Conservation (phyloP, 2,113 vertebrate species). For the Oophaga pumilio region DNA sequence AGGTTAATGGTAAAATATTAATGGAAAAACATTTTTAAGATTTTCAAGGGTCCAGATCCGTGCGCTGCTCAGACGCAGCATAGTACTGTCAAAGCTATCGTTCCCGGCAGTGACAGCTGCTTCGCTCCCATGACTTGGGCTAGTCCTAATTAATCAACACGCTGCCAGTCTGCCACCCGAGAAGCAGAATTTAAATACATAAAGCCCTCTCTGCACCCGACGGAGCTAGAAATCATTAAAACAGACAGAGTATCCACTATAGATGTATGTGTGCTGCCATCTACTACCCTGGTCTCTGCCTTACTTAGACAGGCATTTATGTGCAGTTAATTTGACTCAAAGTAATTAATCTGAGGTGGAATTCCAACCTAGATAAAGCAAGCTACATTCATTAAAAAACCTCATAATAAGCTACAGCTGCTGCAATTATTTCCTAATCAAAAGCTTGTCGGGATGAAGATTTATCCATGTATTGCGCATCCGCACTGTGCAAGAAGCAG, state of each 20-base stretch:
- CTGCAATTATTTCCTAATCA: slow-evolving; percentile 30
- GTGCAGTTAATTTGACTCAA: slow-evolving; percentile 56
- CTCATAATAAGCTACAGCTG: not conserved
- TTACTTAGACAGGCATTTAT: slow-evolving; percentile 48
- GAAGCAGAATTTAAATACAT: slow-evolving; percentile 22
- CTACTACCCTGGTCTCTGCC: not conserved
- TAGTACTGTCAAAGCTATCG: not conserved
- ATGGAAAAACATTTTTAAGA: not conserved
- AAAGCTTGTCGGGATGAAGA: not conserved
- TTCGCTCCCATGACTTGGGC: not conserved
- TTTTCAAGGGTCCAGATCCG: not conserved
- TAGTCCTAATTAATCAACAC: slow-evolving; percentile 21
- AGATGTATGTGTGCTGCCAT: not conserved
- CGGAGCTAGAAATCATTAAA: slow-evolving; percentile 27
- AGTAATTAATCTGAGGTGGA: slow-evolving; percentile 49
- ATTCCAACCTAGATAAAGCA: slow-evolving; percentile 49
- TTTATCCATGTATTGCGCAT: slow-evolving; percentile 14
- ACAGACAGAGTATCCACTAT: not conserved
- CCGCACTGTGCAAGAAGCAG: slow-evolving; percentile 5
- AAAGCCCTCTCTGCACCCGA: slow-evolving; percentile 5
- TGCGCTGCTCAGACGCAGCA: not conserved
- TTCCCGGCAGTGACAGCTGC: not conserved
- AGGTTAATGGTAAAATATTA: not conserved
- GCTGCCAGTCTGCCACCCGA: slow-evolving; percentile 14
- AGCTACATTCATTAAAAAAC: not conserved